Base-by-base conservation (phyloP, 1,140 invertebrate species). In the Drosophila kanapiae region DNA sequence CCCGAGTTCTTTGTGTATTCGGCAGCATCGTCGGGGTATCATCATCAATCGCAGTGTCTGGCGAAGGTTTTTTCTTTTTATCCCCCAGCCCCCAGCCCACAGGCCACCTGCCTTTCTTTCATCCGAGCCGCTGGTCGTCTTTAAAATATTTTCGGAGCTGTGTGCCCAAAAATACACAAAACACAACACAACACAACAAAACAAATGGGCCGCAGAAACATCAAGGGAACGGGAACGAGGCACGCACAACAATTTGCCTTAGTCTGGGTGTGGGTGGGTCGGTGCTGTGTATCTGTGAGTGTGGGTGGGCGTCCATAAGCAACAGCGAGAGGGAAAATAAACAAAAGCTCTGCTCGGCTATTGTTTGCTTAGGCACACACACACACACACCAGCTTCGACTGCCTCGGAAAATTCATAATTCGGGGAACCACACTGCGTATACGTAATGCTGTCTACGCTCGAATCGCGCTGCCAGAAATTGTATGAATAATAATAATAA, bases 341-440 rank as follows among this genome's bases (percentile, higher is more conserved):
- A 86, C 75, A 86, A 88, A 88, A 86, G 84, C 84, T 74, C 76
- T 59, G 80, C 83, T 65, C 67, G 57, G 60, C 76, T 57, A 83
- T 86, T 88, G 76, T 88, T 87, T 78, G 80, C 84, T 80, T 72
- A 80, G 62, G 49, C 29, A 31, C 31, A 42, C 49, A 67, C 45
- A 27, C 40, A 58, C 43, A 58, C 23, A 58, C 16, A 31, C 27
- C 35, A 42, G n/a, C n/a, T n/a, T n/a, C 14, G 14, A 45, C 14
- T 18, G 11, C 8, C 47, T 10, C 27, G 45, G 59, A 83, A 80
- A 82, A 80, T 86, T 83, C 77, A 86, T 80, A 86, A 79, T 77
- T 86, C 64, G 18, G 63, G 16, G 72, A 29, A 40, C 72, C 53
- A 67, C 81, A 72, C 63, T 64, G 78, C 56, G 51, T 65, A 78